Evolutionary conservation across 2,797 vertebrate genomes (phyloP).

Genomic region (Pristis pectinata): DNA sequence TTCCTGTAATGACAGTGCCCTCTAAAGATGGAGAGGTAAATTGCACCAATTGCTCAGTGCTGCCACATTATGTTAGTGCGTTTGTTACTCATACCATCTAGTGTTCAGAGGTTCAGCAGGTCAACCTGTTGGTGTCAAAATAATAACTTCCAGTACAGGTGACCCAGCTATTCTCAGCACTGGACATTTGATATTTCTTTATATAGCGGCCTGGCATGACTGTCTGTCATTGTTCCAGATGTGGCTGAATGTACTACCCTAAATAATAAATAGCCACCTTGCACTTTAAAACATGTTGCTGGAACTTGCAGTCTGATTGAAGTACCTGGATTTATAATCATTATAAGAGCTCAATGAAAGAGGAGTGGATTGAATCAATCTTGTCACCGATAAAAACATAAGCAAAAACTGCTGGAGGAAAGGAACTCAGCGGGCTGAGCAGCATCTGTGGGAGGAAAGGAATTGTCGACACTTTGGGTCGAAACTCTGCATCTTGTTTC

Average conservation of each 20-base stretch:
- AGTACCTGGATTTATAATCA: not conserved
- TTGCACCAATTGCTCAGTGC: not conserved
- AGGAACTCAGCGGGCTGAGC: too few relatives aligned
- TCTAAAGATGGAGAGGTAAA: not conserved
- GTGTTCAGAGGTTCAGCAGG: not conserved
- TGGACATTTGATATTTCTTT: not conserved
- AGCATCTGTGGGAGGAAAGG: too few relatives aligned
- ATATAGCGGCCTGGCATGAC: not conserved
- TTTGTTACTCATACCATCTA: too few relatives aligned
- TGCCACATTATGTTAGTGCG: not conserved
- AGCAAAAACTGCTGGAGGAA: too few relatives aligned
- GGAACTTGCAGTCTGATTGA: not conserved
- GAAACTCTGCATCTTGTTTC: too few relatives aligned
- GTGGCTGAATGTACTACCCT: not conserved
- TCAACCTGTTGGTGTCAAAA: not conserved
- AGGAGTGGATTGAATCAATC: not conserved
- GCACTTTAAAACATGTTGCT: not conserved
- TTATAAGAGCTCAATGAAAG: not conserved
- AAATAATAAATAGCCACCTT: not conserved
- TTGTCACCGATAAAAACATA: too few relatives aligned
- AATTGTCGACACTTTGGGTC: too few relatives aligned
- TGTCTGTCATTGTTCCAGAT: not conserved
- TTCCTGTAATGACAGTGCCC: not conserved
- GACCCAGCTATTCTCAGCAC: not conserved
- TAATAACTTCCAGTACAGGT: not conserved